Conservation (phyloP, 2,888 invertebrate species). For the Myathropa florea region DNA sequence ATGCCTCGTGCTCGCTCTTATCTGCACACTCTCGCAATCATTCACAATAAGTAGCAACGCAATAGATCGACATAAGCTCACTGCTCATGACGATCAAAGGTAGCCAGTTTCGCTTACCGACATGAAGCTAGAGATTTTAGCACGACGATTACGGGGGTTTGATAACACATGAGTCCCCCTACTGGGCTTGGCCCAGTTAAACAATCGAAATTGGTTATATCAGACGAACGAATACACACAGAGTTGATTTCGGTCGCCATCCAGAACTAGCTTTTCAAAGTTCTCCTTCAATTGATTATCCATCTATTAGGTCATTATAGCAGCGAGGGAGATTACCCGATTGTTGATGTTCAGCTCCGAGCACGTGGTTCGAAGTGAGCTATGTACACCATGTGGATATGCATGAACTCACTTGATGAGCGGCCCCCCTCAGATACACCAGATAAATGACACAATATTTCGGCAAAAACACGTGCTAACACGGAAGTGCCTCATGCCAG, state of each 20-base stretch:
- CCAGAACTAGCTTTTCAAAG: constrained; percentile 33
- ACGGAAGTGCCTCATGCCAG: constrained; percentile 19
- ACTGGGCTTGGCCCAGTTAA: constrained; percentile 15
- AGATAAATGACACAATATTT: not conserved
- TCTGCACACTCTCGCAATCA: not conserved
- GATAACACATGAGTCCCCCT: constrained; percentile 20
- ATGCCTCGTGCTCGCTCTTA: not conserved
- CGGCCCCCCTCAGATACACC: not conserved
- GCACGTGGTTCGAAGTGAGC: not conserved
- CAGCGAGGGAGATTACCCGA: not conserved
- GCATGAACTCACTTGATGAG: not conserved
- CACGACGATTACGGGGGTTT: constrained; percentile 15
- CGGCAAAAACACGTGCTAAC: constrained; percentile 11
- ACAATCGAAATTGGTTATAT: not conserved
- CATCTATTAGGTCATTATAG: constrained; percentile 30
- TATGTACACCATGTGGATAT: not conserved
- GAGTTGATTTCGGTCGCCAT: not conserved
- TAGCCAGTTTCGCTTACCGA: constrained; percentile 5
- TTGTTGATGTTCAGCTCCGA: not conserved
- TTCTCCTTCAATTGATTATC: constrained; percentile 18
- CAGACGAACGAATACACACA: not conserved
- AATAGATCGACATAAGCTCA: constrained; percentile 15
- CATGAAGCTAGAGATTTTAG: not conserved
- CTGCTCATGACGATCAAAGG: constrained; percentile 28
- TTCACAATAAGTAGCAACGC: not conserved